Percentiles rank a stretch among this genome's conserved stretches.
Conservation (phyloP, 1,140 invertebrate species). For the fruit fly (Drosophila melanogaster) region Release_6_plus_ISO1_MT NC_004354.4:10808501-10809000, state of each 20-base stretch:
- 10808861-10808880: slow-evolving; percentile 49
- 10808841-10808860: slow-evolving; percentile 1
- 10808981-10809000: slow-evolving; percentile 66
- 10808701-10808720: slow-evolving; percentile 3
- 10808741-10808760: slow-evolving; percentile 23
- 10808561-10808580: too few relatives aligned
- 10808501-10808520: too few relatives aligned
- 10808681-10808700: background rate
- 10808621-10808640: slow-evolving; percentile 2
- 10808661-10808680: slow-evolving; percentile 1
- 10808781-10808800: slow-evolving; percentile 66
- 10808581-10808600: background rate
- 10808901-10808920: slow-evolving; percentile 82
- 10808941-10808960: slow-evolving; percentile 62
- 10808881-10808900: slow-evolving; percentile 72
- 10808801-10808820: slow-evolving; percentile 81
- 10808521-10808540: too few relatives aligned
- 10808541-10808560: too few relatives aligned
- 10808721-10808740: slow-evolving; percentile 6
- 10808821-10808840: slow-evolving; percentile 32
- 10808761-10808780: slow-evolving; percentile 4
- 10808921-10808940: slow-evolving; percentile 77
- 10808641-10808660: background rate
- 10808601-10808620: background rate
- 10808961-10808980: slow-evolving; percentile 25